Conservation (phyloP, 1,140 invertebrate genomes). For the Monomorium pharaonis region DNA sequence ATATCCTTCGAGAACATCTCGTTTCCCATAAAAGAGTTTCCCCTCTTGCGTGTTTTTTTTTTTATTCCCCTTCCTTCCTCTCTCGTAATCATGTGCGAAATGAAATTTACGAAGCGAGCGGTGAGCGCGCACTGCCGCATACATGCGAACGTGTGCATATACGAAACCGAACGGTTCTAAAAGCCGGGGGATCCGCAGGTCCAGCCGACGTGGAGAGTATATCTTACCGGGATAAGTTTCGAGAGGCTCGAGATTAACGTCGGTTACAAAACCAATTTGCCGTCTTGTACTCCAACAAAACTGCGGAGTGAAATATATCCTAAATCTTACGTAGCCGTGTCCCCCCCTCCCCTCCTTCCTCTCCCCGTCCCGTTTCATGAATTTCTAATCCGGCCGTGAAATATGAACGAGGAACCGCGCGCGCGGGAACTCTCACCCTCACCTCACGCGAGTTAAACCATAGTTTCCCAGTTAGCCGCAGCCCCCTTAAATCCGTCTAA, state of each 20-base stretch:
- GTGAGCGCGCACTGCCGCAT: no score
- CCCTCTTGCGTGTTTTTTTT: neutral
- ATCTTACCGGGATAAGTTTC: neutral
- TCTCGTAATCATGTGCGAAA: neutral
- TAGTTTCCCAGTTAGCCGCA: conserved; percentile 20
- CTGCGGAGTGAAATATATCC: neutral
- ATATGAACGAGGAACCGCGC: neutral
- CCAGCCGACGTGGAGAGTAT: neutral
- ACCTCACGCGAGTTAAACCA: neutral
- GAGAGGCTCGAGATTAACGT: neutral
- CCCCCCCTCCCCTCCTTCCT: no score
- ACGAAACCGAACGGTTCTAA: neutral
- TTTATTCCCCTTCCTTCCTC: neutral
- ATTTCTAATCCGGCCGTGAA: conserved; percentile 27
- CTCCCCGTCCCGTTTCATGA: conserved; percentile 8
- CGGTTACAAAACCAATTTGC: neutral
- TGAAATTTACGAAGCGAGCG: neutral
- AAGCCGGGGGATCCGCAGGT: neutral
- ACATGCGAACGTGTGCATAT: no score
- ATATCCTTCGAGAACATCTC: conserved; percentile 21
- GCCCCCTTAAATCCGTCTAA: conserved; percentile 44
- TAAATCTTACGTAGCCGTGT: neutral
- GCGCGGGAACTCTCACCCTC: neutral
- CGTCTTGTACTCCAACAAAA: neutral
- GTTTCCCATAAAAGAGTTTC: neutral